A percentile compares a stretch with the other conserved stretches of the same genome.
Evolutionary conservation across 2,797 vertebrate species (phyloP).

Genomic region (Lagodon rhomboides): DNA sequence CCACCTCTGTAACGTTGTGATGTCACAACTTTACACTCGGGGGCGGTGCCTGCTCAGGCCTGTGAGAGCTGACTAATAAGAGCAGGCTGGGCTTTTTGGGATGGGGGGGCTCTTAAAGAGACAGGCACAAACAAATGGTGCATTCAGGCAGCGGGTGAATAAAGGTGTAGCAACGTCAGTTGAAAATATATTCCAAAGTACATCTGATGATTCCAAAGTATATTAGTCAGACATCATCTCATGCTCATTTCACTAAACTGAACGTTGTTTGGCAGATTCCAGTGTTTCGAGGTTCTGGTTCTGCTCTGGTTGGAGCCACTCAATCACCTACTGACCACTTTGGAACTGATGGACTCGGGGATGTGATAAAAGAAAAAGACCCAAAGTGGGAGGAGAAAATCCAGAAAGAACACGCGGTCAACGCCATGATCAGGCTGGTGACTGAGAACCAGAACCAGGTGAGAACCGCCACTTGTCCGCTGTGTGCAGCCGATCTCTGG

Average conservation of each 20-base stretch:
- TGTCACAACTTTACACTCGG: too few relatives aligned
- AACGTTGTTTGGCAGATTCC: conserved; percentile 76
- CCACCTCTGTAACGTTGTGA: too few relatives aligned
- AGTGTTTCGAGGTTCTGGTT: conserved; percentile 81
- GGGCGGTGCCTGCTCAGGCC: too few relatives aligned
- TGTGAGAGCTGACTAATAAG: too few relatives aligned
- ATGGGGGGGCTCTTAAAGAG: too few relatives aligned
- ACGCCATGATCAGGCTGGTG: conserved; percentile 82
- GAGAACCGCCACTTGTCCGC: not conserved
- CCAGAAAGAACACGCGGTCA: conserved; percentile 82
- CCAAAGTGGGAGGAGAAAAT: conserved; percentile 79
- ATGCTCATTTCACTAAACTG: too few relatives aligned
- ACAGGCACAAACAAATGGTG: too few relatives aligned
- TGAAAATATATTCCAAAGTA: not conserved
- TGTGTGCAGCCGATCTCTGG: conserved; percentile 6
- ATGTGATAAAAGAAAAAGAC: conserved; percentile 78
- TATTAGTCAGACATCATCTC: too few relatives aligned
- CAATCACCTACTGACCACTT: conserved; percentile 74
- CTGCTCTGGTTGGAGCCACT: conserved; percentile 71
- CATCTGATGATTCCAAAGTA: too few relatives aligned
- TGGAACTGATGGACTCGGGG: conserved; percentile 86
- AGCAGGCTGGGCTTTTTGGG: too few relatives aligned
- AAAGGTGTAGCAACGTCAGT: too few relatives aligned
- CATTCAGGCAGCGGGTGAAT: too few relatives aligned
- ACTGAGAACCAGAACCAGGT: conserved; percentile 84